Percentiles rank a stretch among this genome's conserved stretches.
Evolutionary conservation across 2,888 invertebrate genomes (phyloP).

Genomic region (Hetaerina titia): DNA sequence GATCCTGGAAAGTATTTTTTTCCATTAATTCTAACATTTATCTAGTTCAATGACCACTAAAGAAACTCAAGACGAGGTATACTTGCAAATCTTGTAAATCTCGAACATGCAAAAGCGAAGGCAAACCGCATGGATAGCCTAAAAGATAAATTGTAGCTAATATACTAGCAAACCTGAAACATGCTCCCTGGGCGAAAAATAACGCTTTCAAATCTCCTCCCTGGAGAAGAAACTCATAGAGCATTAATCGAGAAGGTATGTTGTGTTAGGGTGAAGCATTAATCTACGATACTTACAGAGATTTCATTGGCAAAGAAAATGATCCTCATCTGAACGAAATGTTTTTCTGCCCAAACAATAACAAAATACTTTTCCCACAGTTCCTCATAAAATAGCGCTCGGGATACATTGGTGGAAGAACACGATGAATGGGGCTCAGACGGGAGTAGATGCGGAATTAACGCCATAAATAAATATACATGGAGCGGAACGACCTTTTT

Average conservation of each 20-base stretch:
- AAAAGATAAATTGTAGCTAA: too few species aligned
- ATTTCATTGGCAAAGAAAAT: not conserved
- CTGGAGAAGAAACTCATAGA: not conserved
- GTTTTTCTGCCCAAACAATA: not conserved
- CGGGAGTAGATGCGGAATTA: not conserved
- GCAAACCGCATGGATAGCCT: too few species aligned
- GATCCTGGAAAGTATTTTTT: too few species aligned
- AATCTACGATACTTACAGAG: not conserved
- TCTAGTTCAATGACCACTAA: too few species aligned
- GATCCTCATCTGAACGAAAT: not conserved
- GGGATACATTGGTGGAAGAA: not conserved
- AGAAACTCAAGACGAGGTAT: too few species aligned
- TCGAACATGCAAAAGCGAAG: too few species aligned
- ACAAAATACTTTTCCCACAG: not conserved
- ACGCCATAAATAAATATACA: constrained; percentile 25
- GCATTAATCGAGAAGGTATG: not conserved
- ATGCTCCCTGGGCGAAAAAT: too few species aligned
- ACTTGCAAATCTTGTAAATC: too few species aligned
- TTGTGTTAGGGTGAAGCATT: not conserved
- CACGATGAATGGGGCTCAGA: not conserved
- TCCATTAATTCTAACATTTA: too few species aligned
- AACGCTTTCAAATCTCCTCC: too few species aligned
- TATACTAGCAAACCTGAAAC: too few species aligned
- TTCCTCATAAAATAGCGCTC: not conserved
- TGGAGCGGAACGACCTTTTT: constrained; percentile 25